Percentiles rank a stretch among this genome's conserved stretches.
phyloP scores from a whole-genome alignment of 2,888 invertebrate species.

The Spisula solida region DNA sequence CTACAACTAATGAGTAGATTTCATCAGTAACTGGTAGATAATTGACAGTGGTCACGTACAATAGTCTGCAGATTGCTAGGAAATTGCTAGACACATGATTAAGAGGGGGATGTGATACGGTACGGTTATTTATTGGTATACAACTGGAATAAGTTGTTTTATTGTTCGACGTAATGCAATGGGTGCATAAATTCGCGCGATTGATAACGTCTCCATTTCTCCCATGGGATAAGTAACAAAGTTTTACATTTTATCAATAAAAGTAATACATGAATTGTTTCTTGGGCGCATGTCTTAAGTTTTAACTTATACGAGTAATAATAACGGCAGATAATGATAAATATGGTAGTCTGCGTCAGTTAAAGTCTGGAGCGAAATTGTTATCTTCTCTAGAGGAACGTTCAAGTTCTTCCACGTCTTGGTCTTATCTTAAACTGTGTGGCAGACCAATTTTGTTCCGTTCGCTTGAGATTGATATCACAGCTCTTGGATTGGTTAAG shows the following conservation, averaged over 20 bases:
- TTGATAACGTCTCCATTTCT: background rate
- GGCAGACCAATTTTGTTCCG: conserved; percentile 26
- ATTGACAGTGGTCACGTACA: conserved; percentile 6
- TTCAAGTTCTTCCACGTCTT: background rate
- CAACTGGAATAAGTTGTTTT: background rate
- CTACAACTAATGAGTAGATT: background rate
- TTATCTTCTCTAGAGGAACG: background rate
- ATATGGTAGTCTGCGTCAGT: conserved; percentile 21
- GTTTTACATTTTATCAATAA: conserved; percentile 9
- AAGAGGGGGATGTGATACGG: background rate
- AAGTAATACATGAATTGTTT: background rate
- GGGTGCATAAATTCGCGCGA: conserved; percentile 10
- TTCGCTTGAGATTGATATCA: conserved; percentile 11
- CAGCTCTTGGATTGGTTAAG: background rate
- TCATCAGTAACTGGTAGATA: background rate
- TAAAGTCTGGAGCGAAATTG: conserved; percentile 21
- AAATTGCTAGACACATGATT: background rate
- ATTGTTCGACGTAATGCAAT: conserved; percentile 12
- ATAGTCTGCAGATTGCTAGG: background rate
- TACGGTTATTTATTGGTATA: background rate
- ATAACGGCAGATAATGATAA: background rate
- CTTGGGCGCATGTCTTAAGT: background rate
- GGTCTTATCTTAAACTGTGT: conserved; percentile 3
- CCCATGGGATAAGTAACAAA: background rate
- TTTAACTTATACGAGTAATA: background rate